Evolutionary conservation across 1,140 invertebrate species (phyloP), one percentile per base, ranked within the genome.

Genomic region (Drosophila grimshawi): DNA sequence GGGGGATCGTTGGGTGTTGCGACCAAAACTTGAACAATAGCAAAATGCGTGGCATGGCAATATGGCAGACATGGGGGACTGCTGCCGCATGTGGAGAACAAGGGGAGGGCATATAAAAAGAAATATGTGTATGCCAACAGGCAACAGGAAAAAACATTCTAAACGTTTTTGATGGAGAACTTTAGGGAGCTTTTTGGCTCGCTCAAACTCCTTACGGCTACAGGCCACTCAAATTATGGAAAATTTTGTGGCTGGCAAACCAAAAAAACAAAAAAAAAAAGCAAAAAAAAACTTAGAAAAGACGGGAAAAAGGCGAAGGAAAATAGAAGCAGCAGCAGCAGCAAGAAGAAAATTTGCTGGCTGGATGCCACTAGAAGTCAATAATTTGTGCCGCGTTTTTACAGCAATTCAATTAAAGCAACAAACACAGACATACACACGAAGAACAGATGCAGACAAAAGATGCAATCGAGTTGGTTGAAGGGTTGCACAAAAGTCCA

Each of bases 11-110:
- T 7, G n/a, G 19, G 5, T 8, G 51, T 10, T 32, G 41, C 43
- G 69, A 71, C 64, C 67, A 53, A 86, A 86, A 86, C 65, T 88
- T 80, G 72, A 86, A 86, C 83, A 88, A 86, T 82, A 59, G 80
- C 61, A 70, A 88, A 86, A 86, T 88, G 77, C 76, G 83, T 82
- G 78, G 70, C 66, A 46, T 35, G 49, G 49, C 57, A 65, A 45
- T 43, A 43, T 64, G 61, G 35, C 55, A 75, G 67, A 63, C 55
- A 85, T 49, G 59, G 70, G 57, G 66, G 60, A 67, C 48, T 49
- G 48, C 61, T 6, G 43, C 46, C 33, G 43, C 46, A 76, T 65
- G 57, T 71, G 61, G 67, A 49, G 19, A 19, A 19, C 19, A 19
- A 19, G 30, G n/a, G n/a, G 39, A n/a, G 39, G 39, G n/a, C 39